Conservation (phyloP, 2,797 vertebrate species). For the Chaenodraco wilsoni region DNA sequence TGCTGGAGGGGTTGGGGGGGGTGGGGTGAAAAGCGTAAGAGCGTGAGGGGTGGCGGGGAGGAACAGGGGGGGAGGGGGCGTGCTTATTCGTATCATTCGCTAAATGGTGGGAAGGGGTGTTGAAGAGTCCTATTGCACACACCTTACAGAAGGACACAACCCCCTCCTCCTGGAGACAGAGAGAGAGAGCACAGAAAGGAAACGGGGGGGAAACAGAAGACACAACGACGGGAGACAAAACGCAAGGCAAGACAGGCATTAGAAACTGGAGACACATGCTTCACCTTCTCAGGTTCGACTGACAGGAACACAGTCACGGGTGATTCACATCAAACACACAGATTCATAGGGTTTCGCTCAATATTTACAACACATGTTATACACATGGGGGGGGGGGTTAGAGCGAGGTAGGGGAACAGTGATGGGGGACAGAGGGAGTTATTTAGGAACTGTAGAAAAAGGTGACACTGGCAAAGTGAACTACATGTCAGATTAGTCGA, state of each 20-base stretch:
- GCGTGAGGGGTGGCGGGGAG: slow-evolving; percentile 55
- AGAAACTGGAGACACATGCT: slow-evolving; percentile 81
- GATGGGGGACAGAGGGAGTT: slow-evolving; percentile 25
- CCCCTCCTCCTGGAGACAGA: slow-evolving; percentile 95
- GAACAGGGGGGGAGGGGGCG: slow-evolving; percentile 49
- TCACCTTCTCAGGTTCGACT: slow-evolving; percentile 64
- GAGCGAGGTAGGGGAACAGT: slow-evolving; percentile 11
- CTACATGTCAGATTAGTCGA: slow-evolving; percentile 42
- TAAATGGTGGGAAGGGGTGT: slow-evolving; percentile 73
- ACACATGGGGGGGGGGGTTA: slow-evolving; percentile 17
- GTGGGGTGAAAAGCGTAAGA: slow-evolving; percentile 62
- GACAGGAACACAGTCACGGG: slow-evolving; percentile 40
- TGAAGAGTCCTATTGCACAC: slow-evolving; percentile 86
- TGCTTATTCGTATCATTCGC: slow-evolving; percentile 67
- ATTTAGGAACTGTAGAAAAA: slow-evolving; percentile 17
- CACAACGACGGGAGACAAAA: slow-evolving; percentile 89
- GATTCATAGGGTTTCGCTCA: slow-evolving; percentile 33
- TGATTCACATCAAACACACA: slow-evolving; percentile 34
- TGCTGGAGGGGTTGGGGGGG: slow-evolving; percentile 55
- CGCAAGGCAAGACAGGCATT: slow-evolving; percentile 79
- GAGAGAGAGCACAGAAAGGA: slow-evolving; percentile 80
- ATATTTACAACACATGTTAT: slow-evolving; percentile 26
- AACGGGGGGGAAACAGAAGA: slow-evolving; percentile 75
- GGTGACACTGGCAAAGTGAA: slow-evolving; percentile 31
- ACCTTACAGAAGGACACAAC: slow-evolving; percentile 99